Evolutionary conservation across 2,888 invertebrate genomes (phyloP).

Genomic region (Stenotaenia linearis): DNA sequence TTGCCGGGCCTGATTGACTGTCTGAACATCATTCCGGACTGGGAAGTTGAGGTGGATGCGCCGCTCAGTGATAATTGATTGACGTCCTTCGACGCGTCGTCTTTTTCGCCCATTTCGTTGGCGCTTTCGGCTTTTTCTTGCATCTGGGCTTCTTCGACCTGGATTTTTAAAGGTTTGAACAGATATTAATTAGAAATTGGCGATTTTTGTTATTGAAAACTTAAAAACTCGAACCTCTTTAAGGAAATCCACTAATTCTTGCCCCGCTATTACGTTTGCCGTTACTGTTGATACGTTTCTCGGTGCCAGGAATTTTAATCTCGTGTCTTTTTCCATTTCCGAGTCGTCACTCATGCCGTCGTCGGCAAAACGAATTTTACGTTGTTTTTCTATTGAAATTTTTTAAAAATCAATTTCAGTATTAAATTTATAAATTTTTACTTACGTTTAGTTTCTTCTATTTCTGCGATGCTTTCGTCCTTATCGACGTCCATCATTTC

Average conservation of each 20-base stretch:
- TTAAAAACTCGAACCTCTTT: slow-evolving; percentile 55
- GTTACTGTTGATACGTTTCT: slow-evolving; percentile 55
- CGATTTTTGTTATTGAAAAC: neutral
- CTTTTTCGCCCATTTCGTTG: neutral
- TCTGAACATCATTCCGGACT: slow-evolving; percentile 52
- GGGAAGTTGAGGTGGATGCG: neutral
- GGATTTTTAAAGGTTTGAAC: too few species aligned
- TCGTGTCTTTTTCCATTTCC: slow-evolving; percentile 48
- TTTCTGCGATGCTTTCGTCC: neutral
- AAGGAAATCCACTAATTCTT: slow-evolving; percentile 88
- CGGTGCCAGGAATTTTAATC: slow-evolving; percentile 38
- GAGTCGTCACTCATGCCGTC: slow-evolving; percentile 55
- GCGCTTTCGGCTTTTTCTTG: neutral
- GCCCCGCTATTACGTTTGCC: slow-evolving; percentile 78
- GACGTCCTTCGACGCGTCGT: neutral
- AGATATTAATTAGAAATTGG: neutral
- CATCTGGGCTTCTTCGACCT: neutral
- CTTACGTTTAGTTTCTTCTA: neutral
- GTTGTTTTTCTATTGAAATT: slow-evolving; percentile 50
- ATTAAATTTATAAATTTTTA: too few species aligned
- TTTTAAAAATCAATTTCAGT: too few species aligned
- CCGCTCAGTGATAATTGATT: neutral
- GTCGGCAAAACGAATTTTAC: slow-evolving; percentile 59
- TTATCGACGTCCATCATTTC: slow-evolving; percentile 37
- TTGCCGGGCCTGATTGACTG: slow-evolving; percentile 50